A percentile compares a stretch with the other conserved stretches of the same genome.
phyloP scores from a whole-genome alignment of 2,888 invertebrate genomes.

The Toxonevra muliebris region DNA sequence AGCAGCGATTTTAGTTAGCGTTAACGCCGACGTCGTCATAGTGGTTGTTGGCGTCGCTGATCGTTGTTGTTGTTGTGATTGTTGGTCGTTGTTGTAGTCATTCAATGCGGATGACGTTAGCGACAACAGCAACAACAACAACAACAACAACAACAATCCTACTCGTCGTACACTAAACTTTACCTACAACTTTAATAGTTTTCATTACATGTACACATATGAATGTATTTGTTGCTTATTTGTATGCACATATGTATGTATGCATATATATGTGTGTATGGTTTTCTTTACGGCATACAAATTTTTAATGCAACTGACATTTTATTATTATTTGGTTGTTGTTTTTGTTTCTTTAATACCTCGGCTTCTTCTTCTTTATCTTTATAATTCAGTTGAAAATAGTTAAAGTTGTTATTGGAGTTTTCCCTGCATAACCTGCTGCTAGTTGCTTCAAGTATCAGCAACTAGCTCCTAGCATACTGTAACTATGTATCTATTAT shows the following conservation, averaged over 20 bases:
- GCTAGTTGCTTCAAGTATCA: too few relatives aligned
- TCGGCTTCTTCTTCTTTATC: too few relatives aligned
- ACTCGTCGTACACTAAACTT: conserved; percentile 19
- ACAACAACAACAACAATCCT: conserved; percentile 22
- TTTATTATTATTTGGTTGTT: too few relatives aligned
- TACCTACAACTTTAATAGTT: conserved; percentile 1
- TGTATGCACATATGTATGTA: background rate
- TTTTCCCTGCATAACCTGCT: too few relatives aligned
- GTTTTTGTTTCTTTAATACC: too few relatives aligned
- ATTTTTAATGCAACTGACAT: too few relatives aligned
- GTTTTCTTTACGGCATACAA: background rate
- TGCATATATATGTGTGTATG: background rate
- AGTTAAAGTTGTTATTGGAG: too few relatives aligned
- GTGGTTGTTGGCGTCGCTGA: background rate
- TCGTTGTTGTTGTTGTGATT: background rate
- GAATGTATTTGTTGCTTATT: conserved; percentile 21
- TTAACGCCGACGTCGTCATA: background rate
- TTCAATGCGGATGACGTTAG: conserved; percentile 40
- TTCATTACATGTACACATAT: background rate
- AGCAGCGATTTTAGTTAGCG: conserved; percentile 30
- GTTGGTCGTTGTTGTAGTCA: conserved; percentile 17
- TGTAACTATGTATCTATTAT: too few relatives aligned
- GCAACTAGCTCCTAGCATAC: too few relatives aligned
- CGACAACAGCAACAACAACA: conserved; percentile 39
- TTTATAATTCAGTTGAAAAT: too few relatives aligned